A percentile compares a stretch with the other conserved stretches of the same genome.
Evolutionary conservation across 1,140 invertebrate species (phyloP).

Genomic region (Phymorhynchus buccinoides): DNA sequence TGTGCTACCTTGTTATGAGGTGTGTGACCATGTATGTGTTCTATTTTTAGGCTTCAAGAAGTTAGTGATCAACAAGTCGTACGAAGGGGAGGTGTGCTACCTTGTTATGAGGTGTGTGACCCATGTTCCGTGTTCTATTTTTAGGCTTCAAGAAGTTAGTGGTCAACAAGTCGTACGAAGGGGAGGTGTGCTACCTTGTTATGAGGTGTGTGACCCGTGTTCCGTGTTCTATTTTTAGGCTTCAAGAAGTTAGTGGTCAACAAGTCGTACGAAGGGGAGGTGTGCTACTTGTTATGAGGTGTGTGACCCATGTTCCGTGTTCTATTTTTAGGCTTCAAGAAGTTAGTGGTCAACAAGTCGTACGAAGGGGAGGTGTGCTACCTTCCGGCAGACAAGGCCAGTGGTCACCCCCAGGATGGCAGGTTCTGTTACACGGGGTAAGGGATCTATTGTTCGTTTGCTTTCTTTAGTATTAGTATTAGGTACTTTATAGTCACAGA

Average conservation of each 20-base stretch:
- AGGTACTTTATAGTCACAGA: too few species aligned
- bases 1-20: too few species aligned
- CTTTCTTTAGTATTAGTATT: too few species aligned
- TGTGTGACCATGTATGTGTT: too few species aligned
- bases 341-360: constrained; percentile 81
- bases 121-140: too few species aligned
- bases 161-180: constrained; percentile 81
- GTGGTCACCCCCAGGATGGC: constrained; percentile 64
- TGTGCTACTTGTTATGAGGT: too few species aligned
- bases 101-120: too few species aligned
- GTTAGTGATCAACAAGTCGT: constrained; percentile 81
- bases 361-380: constrained; percentile 81
- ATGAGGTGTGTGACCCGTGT: too few species aligned
- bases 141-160: constrained; percentile 85
- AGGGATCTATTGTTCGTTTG: too few species aligned
- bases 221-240: constrained; percentile 76
- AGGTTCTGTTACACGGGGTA: constrained; percentile 69
- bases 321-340: constrained; percentile 86
- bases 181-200: too few species aligned
- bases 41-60: constrained; percentile 81
- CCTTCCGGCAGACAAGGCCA: constrained; percentile 61
- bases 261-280: constrained; percentile 83
- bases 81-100: constrained; percentile 83
- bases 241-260: constrained; percentile 83
- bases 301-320: too few species aligned